These are phyloP conservation scores for Stenurella melanura DNA, from an alignment of 2,888 invertebrate genomes.

Conservation along the genomic window DNA sequence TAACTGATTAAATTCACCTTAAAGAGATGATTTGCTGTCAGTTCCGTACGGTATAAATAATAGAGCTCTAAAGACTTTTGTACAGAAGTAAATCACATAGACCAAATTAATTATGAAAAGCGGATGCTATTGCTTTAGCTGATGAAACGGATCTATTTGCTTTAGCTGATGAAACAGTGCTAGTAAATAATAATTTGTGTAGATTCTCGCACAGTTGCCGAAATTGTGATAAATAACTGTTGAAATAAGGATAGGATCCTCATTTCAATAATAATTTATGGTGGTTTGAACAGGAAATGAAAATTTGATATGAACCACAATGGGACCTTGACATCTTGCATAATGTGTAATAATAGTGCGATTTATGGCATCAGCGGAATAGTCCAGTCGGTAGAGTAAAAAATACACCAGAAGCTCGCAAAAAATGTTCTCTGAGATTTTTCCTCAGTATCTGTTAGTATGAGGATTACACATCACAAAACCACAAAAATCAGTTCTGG, in stretches of 20 bases:
- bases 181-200: neutral
- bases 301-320: neutral
- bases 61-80: neutral
- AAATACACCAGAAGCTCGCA: too few species aligned
- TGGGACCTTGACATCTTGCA: neutral
- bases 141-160: slow-evolving; percentile 3
- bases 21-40: too few species aligned
- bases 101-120: slow-evolving; percentile 1
- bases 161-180: neutral
- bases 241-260: neutral
- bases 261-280: too few species aligned
- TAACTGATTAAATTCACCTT: too few species aligned
- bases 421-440: too few species aligned
- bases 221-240: neutral
- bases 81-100: neutral
- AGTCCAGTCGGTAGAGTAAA: too few species aligned
- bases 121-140: neutral
- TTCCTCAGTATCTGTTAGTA: too few species aligned
- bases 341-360: neutral
- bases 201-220: neutral
- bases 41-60: neutral
- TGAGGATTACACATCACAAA: too few species aligned
- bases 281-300: neutral
- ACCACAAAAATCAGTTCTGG: too few species aligned
- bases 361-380: neutral